A percentile compares a stretch with the other conserved stretches of the same genome.
phyloP scores from a whole-genome alignment of 2,797 vertebrate genomes.

The Sebastes oblongus region DNA sequence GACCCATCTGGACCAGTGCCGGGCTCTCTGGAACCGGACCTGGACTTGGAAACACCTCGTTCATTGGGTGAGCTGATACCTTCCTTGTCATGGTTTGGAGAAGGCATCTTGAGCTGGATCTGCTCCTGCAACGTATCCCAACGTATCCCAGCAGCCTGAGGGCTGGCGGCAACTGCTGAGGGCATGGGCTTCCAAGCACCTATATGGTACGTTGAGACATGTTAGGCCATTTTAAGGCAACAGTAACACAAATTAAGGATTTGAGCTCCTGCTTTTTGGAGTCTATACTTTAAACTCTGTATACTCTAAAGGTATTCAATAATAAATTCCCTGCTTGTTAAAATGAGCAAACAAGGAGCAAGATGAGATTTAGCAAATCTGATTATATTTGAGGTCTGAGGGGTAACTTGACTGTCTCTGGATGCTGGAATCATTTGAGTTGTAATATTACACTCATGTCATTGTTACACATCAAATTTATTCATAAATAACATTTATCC shows the following conservation, averaged over 20 bases:
- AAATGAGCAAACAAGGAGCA: not conserved
- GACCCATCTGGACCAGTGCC: slow-evolving; percentile 48
- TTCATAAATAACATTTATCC: not conserved
- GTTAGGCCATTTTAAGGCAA: not conserved
- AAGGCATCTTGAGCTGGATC: not conserved
- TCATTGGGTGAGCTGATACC: slow-evolving; percentile 34
- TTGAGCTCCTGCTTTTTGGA: not conserved
- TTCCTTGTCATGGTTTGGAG: slow-evolving; percentile 36
- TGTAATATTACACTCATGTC: not conserved
- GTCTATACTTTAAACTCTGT: not conserved
- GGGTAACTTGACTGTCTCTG: not conserved
- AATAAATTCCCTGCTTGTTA: not conserved
- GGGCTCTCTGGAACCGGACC: slow-evolving; percentile 72
- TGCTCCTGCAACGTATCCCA: slow-evolving; percentile 43
- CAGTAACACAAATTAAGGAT: not conserved
- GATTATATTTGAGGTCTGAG: not conserved
- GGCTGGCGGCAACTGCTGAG: slow-evolving; percentile 25
- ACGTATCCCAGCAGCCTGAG: slow-evolving; percentile 22
- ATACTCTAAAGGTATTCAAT: not conserved
- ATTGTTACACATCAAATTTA: not conserved
- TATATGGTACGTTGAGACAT: slow-evolving; percentile 9
- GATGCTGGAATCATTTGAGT: not conserved
- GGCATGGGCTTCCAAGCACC: slow-evolving; percentile 76
- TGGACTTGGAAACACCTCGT: slow-evolving; percentile 58
- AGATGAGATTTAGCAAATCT: not conserved